Conservation (phyloP, 2,797 vertebrate species). For the Eulemur albifrons region DNA sequence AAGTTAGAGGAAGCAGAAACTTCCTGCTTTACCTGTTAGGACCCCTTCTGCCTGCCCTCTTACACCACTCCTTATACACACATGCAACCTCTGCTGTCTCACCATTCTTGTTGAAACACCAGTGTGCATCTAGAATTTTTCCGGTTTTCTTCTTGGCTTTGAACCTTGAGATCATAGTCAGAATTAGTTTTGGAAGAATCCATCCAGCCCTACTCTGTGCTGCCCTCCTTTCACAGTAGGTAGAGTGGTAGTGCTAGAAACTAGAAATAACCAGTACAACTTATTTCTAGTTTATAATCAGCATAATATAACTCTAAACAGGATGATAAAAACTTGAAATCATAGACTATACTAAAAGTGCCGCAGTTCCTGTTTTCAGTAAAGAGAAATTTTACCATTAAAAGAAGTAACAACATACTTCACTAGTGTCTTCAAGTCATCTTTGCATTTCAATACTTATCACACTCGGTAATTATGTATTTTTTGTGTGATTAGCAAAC, state of each 20-base stretch:
- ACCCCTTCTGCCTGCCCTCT: background rate
- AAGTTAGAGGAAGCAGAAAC: background rate
- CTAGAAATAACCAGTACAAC: background rate
- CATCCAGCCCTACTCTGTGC: background rate
- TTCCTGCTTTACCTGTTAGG: background rate
- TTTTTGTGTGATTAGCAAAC: background rate
- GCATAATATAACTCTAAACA: background rate
- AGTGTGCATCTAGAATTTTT: background rate
- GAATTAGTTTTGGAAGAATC: background rate
- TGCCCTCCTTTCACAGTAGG: background rate
- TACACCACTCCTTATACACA: background rate
- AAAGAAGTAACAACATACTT: background rate
- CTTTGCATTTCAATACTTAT: constrained; percentile 20
- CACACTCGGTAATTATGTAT: background rate
- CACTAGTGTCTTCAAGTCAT: background rate
- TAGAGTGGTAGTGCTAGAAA: background rate
- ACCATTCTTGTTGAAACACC: background rate
- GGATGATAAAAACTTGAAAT: background rate
- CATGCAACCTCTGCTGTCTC: background rate
- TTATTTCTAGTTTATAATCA: background rate
- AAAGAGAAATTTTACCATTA: background rate
- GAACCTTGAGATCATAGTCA: background rate
- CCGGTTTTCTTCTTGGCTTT: background rate
- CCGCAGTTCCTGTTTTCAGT: background rate
- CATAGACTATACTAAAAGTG: background rate